Conservation (phyloP, 2,888 invertebrate species). For the Hesperia comma region DNA sequence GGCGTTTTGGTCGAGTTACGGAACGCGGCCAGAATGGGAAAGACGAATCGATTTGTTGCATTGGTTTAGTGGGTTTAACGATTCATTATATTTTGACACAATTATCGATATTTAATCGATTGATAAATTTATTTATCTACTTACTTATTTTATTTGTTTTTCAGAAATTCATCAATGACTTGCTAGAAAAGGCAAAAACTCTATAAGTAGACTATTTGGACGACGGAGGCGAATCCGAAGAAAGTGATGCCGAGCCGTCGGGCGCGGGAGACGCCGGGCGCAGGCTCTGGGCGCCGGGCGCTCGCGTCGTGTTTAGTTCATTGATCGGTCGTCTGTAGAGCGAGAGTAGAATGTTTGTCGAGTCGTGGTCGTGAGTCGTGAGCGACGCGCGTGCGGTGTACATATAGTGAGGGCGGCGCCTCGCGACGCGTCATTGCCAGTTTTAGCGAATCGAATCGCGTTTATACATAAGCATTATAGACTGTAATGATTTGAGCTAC, state of each 20-base stretch:
- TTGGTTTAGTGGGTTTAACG: too few relatives aligned
- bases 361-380: not conserved
- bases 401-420: slow-evolving; percentile 10
- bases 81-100: too few relatives aligned
- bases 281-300: not conserved
- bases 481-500: slow-evolving; percentile 32
- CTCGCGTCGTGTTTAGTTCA: too few relatives aligned
- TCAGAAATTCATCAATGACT: slow-evolving; percentile 95
- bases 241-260: slow-evolving; percentile 13
- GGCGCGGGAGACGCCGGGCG: slow-evolving; percentile 3
- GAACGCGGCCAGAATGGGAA: too few relatives aligned
- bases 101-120: too few relatives aligned
- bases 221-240: slow-evolving; percentile 55
- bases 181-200: slow-evolving; percentile 94
- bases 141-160: too few relatives aligned
- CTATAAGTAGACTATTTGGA: slow-evolving; percentile 79
- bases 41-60: too few relatives aligned
- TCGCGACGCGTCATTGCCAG: slow-evolving; percentile 5
- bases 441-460: slow-evolving; percentile 20
- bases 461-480: slow-evolving; percentile 32
- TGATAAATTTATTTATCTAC: too few relatives aligned
- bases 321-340: too few relatives aligned
- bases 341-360: too few relatives aligned
- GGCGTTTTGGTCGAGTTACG: too few relatives aligned
- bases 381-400: slow-evolving; percentile 10